Base-by-base conservation (phyloP, 2,113 vertebrate genomes). In the Taurulus bubalis region DNA sequence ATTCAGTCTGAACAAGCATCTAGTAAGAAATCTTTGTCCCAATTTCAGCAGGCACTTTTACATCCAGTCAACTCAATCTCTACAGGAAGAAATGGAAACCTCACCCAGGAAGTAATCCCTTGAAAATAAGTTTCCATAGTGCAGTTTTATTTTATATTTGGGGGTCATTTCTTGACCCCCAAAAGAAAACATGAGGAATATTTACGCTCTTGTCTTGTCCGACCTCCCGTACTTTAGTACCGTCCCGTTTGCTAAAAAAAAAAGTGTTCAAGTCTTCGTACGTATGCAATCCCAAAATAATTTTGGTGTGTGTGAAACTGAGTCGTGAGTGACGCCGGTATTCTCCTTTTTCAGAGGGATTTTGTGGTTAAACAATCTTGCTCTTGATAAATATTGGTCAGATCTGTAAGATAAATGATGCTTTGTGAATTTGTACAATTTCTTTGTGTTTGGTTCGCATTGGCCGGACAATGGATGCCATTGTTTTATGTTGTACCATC, bases 401-500 rank as follows among this genome's bases (percentile, higher is more conserved):
- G 94, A 96, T 95, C 94, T 97, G 96, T 96, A 92, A 95, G 93
- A 97, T 94, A 95, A 92, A 91, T 92, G 83, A 95, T 93, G 93
- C 96, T 89, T 96, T 96, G 96, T 97, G 96, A 96, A 97, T 97
- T 97, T 98, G 96, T 98, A 97, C 94, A 95, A 96, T 95, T 85
- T 83, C 77, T 73, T 89, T 84, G 64, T 68, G 65, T 92, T 90
- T 88, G 83, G 84, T 93, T 92, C 87, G 90, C 80, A 78, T 92
- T 89, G 82, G 85, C 93, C 79, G 77, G 84, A 94, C 92, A 87
- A 89, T 74, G 88, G 87, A 95, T 91, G 95, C 95, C 95, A 93
- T 96, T 95, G 96, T 96, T 97, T 94, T 82, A 83, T 95, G 95
- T 95, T 95, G 95, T 95, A 94, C 94, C 95, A 83, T 86, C 77